Evolutionary conservation across 23 tunicate species (phyloP).

Genomic region (Styela clava): DNA sequence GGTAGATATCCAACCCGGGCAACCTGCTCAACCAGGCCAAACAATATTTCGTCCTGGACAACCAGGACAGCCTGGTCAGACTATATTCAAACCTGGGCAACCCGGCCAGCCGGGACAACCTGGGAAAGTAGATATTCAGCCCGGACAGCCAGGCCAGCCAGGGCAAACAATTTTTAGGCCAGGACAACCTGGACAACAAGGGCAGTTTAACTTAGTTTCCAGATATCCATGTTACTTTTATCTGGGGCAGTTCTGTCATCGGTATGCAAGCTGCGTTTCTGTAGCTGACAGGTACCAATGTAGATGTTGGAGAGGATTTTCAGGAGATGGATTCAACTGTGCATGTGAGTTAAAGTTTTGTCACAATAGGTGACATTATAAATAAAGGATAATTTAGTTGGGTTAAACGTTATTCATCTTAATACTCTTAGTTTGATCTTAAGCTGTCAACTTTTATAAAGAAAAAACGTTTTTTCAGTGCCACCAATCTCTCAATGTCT

Average conservation of each 20-base stretch:
- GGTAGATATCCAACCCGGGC: conserved; percentile 21
- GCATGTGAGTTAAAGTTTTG: background rate
- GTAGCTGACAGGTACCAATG: background rate
- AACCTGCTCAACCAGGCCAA: background rate
- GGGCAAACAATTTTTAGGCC: conserved; percentile 1
- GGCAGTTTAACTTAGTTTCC: background rate
- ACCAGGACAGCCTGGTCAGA: conserved; percentile 21
- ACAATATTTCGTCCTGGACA: conserved; percentile 7
- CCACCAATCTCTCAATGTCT: no score
- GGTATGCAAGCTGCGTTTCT: background rate
- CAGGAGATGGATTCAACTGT: conserved; percentile 1
- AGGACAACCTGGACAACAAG: conserved; percentile 26
- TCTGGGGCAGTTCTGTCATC: background rate
- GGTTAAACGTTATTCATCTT: no score
- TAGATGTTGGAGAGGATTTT: background rate
- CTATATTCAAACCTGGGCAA: background rate
- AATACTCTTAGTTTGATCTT: no score
- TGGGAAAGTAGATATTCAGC: background rate
- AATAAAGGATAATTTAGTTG: no score
- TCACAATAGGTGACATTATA: no score
- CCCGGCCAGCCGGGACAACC: conserved; percentile 26
- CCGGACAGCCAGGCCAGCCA: background rate
- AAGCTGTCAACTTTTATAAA: no score
- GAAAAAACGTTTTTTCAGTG: no score
- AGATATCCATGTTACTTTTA: background rate